Base-by-base conservation (phyloP, 2,888 invertebrate genomes). In the Teinopalpus imperialis region DNA sequence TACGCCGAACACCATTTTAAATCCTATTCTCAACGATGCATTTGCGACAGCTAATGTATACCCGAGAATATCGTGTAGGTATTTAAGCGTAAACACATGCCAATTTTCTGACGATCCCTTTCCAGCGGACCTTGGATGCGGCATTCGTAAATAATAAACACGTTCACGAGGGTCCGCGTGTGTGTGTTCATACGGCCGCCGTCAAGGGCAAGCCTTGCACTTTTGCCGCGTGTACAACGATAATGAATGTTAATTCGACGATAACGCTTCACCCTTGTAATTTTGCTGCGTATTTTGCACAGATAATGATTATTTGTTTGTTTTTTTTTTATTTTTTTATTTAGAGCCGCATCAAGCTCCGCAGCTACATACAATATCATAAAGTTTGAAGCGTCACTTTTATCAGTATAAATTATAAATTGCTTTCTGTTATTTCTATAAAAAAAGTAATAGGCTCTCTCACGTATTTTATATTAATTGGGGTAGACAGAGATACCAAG, bases 171-270 rank as follows among this genome's bases (percentile, higher is more conserved):
- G 23, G 43, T 49, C 37, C 6, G 29, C 26, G 23, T 42, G 20
- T 32, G 41, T 32, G 23, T 47, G 52, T 37, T 35, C 44, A 48
- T 48, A 39, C 47, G 39, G 32, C 34, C 44, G 40, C 49, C 59
- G 59, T 63, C 70, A 68, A 72, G 74, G 73, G 51, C 66, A 62
- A 44, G 18, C 62, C 60, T 66, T 70, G 69, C 65, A 66, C 70
- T 72, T 63, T 60, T 43, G 51, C 48, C 32, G 53, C 41, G 53
- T 44, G 53, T 44, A 43, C 32, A 18, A 35, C 54, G 61, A 60
- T 71, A 69, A 69, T 68, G 52, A 52, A 66, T 63, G 68, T 53
- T 71, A 71, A 71, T 69, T 63, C 61, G 57, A 46, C 49, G 66
- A 68, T 63, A 65, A 54, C 54, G 56, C 50, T 46, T 51, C 47